Base-by-base conservation (phyloP, 2,888 invertebrate genomes). In the Philaethria dido region DNA sequence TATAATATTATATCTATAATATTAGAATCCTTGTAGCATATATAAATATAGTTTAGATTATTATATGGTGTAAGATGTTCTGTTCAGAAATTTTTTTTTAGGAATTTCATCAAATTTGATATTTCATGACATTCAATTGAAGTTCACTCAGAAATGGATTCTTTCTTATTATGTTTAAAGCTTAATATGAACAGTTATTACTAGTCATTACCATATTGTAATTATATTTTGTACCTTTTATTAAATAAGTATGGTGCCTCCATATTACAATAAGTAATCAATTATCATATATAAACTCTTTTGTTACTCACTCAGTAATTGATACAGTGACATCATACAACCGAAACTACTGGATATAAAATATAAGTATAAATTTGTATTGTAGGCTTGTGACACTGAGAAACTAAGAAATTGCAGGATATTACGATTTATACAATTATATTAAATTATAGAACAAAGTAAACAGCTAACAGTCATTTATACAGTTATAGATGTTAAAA, bases 121-220 rank as follows among this genome's bases (percentile, higher is more conserved):
- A 20, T 25, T 48, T 48, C 3, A 16, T 9, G n/a, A 29, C 29
- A 29, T 29, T 25, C 16, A 29, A 50, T 50, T 29, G 25, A 50
- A 16, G 16, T 29, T 22, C 5, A 42, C 18, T 25, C 11, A 29
- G n/a, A 29, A n/a, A 29, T 45, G 13, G 18, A 45, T 18, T 29
- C 6, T 60, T 29, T 18, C 16, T 42, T 25, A 29, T 44, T 18
- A 45, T 45, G 44, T 29, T 29, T 45, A 25, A 60, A 29, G 16
- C 3, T 45, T 45, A 4, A 18, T 44, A 44, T 29, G 29, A 64
- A 60, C 47, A 64, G 18, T 50, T 36, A 57, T 65, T 50, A 55
- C 68, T 68, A 68, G 68, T 68, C 68, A 68, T 45, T 65, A 65
- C 44, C 8, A 65, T 68, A 61, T 54, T 50, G 22, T 42, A 44